Conservation (phyloP, 2,113 vertebrate species). For the Erythrocercus mccallii region DNA sequence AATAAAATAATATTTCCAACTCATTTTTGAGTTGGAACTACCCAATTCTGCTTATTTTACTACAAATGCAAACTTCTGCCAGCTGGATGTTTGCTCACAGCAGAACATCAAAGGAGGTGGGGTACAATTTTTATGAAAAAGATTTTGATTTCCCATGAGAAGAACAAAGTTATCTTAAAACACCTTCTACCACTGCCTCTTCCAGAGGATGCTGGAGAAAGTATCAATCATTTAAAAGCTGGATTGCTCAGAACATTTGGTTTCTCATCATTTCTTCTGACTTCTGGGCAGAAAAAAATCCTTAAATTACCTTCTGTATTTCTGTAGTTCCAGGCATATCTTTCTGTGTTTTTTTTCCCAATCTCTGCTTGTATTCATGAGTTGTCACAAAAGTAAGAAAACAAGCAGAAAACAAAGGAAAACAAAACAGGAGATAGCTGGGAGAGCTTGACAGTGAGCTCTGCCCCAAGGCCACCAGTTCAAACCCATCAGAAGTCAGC, state of each 20-base stretch:
- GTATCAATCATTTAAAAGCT: slow-evolving; percentile 10
- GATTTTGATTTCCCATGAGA: neutral
- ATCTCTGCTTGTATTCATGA: slow-evolving; percentile 44
- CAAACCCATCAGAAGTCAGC: slow-evolving; percentile 29
- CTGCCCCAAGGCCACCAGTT: neutral
- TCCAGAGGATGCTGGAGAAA: neutral
- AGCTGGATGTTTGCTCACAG: neutral
- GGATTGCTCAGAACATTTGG: neutral
- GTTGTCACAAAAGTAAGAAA: slow-evolving; percentile 10
- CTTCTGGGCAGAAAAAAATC: neutral
- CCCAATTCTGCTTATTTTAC: neutral
- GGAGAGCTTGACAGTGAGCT: neutral
- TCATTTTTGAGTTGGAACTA: neutral
- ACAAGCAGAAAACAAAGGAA: neutral
- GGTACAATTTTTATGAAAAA: neutral
- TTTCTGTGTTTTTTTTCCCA: neutral
- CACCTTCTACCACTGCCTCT: neutral
- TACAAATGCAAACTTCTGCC: neutral
- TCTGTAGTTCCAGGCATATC: neutral
- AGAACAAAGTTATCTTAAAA: neutral
- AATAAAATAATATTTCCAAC: neutral
- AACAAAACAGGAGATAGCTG: neutral
- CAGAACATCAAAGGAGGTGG: neutral
- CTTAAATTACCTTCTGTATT: neutral
- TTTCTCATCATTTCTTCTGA: neutral